These are phyloP conservation scores for Brachystomella parvula DNA, from an alignment of 1,140 invertebrate species.

Conservation along the genomic window DNA sequence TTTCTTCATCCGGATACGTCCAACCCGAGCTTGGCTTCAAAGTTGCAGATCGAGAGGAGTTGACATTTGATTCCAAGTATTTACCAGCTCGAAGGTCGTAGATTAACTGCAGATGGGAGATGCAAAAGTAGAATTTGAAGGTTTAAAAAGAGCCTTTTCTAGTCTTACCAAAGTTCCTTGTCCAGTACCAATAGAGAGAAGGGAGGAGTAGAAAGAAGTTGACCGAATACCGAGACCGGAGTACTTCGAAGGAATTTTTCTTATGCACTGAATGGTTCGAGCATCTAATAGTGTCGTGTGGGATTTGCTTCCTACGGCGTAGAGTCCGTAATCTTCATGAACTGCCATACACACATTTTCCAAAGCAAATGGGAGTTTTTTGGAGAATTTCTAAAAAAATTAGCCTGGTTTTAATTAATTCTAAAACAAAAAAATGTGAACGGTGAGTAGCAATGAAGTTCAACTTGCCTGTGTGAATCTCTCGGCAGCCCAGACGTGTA, in stretches of 20 bases:
- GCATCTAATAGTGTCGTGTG: conserved; percentile 84
- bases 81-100: conserved; percentile 84
- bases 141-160: neutral
- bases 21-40: conserved; percentile 66
- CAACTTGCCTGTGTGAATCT: conserved; percentile 64
- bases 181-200: conserved; percentile 88
- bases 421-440: too few relatives aligned
- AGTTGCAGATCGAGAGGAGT: conserved; percentile 77
- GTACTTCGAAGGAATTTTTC: conserved; percentile 63
- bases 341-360: conserved; percentile 89
- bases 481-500: conserved; percentile 87
- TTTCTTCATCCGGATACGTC: conserved; percentile 36
- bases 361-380: conserved; percentile 76
- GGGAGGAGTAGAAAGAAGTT: conserved; percentile 76
- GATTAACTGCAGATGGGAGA: conserved; percentile 54
- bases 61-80: conserved; percentile 82
- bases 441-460: too few relatives aligned
- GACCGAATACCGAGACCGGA: conserved; percentile 77
- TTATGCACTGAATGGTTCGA: conserved; percentile 66
- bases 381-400: conserved; percentile 61
- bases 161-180: conserved; percentile 61
- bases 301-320: conserved; percentile 87
- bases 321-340: conserved; percentile 65
- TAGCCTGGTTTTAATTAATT: neutral
- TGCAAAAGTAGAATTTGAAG: neutral